Conservation (phyloP, 37 sponge, comb jelly and placozoan genomes). For the Bolinopsis microptera region DNA sequence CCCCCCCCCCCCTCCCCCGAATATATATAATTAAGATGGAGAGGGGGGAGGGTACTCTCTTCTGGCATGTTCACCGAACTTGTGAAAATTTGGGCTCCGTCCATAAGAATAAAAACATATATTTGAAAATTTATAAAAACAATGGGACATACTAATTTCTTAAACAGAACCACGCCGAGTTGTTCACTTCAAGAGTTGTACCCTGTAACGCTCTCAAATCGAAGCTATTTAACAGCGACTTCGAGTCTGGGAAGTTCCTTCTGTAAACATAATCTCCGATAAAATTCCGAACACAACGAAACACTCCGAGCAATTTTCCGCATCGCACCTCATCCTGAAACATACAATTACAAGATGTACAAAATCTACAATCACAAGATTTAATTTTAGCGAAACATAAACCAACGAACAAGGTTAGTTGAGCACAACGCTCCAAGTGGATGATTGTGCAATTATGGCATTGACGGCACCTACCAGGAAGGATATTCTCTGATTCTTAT, state of each 20-base stretch:
- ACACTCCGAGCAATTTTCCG: not conserved
- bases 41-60: too few relatives aligned
- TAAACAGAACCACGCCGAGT: not conserved
- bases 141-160: not conserved
- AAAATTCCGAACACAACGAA: not conserved
- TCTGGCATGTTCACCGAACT: too few relatives aligned
- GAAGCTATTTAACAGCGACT: too few relatives aligned
- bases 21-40: too few relatives aligned
- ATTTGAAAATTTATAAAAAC: not conserved
- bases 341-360: too few relatives aligned
- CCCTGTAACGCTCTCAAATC: not conserved
- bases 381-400: too few relatives aligned
- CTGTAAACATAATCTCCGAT: not conserved
- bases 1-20: too few relatives aligned
- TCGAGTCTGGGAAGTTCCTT: not conserved
- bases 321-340: not conserved
- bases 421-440: too few relatives aligned
- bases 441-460: too few relatives aligned
- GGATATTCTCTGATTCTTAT: not conserved
- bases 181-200: not conserved
- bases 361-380: too few relatives aligned
- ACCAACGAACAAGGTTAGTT: too few relatives aligned
- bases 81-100: too few relatives aligned
- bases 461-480: not conserved
- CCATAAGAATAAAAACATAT: not conserved